Evolutionary conservation across 1,140 invertebrate species (phyloP), one percentile per base, ranked within the genome.

Genomic region (Adelges cooleyi): DNA sequence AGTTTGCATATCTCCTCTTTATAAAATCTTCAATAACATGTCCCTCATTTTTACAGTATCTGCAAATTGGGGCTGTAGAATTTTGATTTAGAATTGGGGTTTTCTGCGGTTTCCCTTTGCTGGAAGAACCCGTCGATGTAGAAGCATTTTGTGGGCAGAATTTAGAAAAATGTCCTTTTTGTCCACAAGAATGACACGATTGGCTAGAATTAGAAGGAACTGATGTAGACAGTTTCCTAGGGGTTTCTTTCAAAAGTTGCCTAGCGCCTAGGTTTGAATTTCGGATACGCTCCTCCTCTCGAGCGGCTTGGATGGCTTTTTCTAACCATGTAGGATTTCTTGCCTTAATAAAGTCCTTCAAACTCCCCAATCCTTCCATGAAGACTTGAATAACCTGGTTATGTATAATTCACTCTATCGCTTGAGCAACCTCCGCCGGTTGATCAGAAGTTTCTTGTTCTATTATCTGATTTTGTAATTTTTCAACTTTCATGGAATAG

Each of bases 1-100:
- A 10, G 27, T 40, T 40, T 29, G 11, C 10, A 17, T 59, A 59
- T 59, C 18, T 40, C 29, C 23, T 59, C n/a, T n/a, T n/a, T n/a
- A n/a, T n/a, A n/a, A n/a, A n/a, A n/a, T n/a, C n/a, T n/a, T n/a
- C n/a, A n/a, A n/a, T n/a, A n/a, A n/a, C n/a, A n/a, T n/a, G n/a
- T n/a, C n/a, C n/a, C n/a, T n/a, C n/a, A n/a, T n/a, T 59, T 40
- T 59, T 59, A 22, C 53, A 59, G 17, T 59, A 40, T 20, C 42
- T 59, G 33, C 36, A 59, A 59, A 22, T 40, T 40, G 42, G n/a
- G n/a, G n/a, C n/a, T n/a, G n/a, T n/a, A n/a, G n/a, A n/a, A n/a
- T n/a, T n/a, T n/a, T n/a, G n/a, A n/a, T n/a, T n/a, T n/a, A n/a
- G n/a, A n/a, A n/a, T n/a, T n/a, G n/a, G n/a, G n/a, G n/a, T n/a